These are phyloP conservation scores for Cryptoblepharus egeriae DNA, from an alignment of 2,797 vertebrate species.

Conservation along the genomic window DNA sequence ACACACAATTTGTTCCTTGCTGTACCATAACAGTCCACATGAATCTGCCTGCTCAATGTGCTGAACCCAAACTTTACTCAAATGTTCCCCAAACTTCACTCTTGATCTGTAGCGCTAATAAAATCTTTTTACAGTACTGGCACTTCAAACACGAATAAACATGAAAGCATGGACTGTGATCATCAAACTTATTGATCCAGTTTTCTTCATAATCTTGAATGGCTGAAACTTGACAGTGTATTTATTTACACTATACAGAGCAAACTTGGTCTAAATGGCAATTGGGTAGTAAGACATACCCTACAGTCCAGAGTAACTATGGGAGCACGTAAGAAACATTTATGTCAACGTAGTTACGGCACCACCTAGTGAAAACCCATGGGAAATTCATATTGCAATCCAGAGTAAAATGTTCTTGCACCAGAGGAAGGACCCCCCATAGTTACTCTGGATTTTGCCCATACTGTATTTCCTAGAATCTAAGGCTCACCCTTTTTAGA, in stretches of 20 bases:
- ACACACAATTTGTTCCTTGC: constrained; percentile 10
- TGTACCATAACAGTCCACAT: background rate
- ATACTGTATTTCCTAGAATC: too few relatives aligned
- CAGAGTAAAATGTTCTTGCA: too few relatives aligned
- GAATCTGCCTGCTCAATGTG: background rate
- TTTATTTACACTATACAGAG: background rate
- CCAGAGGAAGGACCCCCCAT: too few relatives aligned
- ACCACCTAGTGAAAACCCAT: too few relatives aligned
- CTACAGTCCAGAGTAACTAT: too few relatives aligned
- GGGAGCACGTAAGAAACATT: too few relatives aligned
- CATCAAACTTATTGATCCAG: background rate
- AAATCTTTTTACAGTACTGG: background rate
- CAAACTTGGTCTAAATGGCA: background rate
- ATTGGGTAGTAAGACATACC: background rate
- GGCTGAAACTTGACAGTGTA: background rate
- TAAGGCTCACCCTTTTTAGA: too few relatives aligned
- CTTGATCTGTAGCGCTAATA: background rate
- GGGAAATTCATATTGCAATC: too few relatives aligned
- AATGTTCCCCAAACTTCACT: background rate
- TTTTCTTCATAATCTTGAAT: background rate
- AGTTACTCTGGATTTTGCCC: too few relatives aligned
- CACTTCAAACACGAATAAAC: background rate
- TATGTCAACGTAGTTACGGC: too few relatives aligned
- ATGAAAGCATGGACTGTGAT: background rate
- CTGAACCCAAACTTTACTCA: background rate